Conservation (phyloP, 2,888 invertebrate genomes). For the Cotesia congregata region DNA sequence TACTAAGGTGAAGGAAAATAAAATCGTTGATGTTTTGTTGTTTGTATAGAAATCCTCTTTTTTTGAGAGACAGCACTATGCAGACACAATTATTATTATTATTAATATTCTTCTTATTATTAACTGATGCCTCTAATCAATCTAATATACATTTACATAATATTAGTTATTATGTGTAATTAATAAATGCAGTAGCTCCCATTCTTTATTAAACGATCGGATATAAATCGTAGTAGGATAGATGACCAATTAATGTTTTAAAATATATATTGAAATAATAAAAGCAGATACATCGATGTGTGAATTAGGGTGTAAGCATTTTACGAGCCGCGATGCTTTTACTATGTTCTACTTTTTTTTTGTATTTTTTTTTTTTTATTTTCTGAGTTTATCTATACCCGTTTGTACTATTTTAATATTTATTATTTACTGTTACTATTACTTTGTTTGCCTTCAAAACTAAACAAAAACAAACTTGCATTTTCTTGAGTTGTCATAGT, state of each 20-base stretch:
- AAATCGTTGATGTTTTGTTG: constrained; percentile 20
- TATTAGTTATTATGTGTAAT: not conserved
- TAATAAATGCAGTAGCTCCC: not conserved
- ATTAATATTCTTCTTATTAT: not conserved
- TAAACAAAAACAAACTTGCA: constrained; percentile 35
- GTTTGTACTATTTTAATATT: constrained; percentile 24
- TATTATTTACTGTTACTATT: constrained; percentile 21
- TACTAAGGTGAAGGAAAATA: constrained; percentile 20
- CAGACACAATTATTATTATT: constrained; percentile 2
- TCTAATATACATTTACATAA: not conserved
- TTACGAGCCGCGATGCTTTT: constrained; percentile 4
- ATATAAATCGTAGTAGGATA: constrained; percentile 3
- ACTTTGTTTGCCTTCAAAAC: not conserved
- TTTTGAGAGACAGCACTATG: constrained; percentile 14
- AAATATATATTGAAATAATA: not conserved
- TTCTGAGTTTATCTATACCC: constrained; percentile 8
- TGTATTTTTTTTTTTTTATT: not conserved
- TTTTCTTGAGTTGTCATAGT: constrained; percentile 19
- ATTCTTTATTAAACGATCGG: not conserved
- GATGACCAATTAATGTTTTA: constrained; percentile 22
- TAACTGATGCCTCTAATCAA: not conserved
- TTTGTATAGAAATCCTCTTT: constrained; percentile 5
- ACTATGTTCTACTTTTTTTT: constrained; percentile 6
- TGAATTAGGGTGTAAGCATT: constrained; percentile 2
- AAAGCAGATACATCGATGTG: not conserved